Evolutionary conservation across 2,888 invertebrate genomes (phyloP).

Genomic region (Empis livida): DNA sequence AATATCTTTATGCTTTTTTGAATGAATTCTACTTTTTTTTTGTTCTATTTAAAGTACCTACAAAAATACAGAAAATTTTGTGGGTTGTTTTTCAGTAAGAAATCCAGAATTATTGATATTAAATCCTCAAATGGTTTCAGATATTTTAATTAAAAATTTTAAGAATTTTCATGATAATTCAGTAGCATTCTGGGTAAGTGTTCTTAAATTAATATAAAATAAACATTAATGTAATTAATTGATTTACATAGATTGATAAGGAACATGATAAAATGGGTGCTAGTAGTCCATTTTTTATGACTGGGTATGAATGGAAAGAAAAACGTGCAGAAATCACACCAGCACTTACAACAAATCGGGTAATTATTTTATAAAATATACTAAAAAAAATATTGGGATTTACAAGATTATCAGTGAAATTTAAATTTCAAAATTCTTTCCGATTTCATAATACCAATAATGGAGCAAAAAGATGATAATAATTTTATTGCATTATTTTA

Average conservation of each 20-base stretch:
- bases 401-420: too few species aligned
- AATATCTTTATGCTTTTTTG: not conserved
- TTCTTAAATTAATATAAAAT: not conserved
- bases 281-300: constrained; percentile 37
- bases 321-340: constrained; percentile 38
- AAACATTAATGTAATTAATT: not conserved
- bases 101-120: constrained; percentile 29
- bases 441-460: too few species aligned
- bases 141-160: not conserved
- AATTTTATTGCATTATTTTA: too few species aligned
- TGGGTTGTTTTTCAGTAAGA: constrained; percentile 32
- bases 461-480: too few species aligned
- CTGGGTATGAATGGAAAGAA: constrained; percentile 38
- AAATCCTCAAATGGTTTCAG: constrained; percentile 21
- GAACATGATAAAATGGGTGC: constrained; percentile 36
- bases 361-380: constrained; percentile 13
- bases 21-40: not conserved
- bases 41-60: constrained; percentile 18
- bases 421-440: too few species aligned
- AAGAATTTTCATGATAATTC: constrained; percentile 1
- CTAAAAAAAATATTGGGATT: too few species aligned
- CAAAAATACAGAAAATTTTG: constrained; percentile 22
- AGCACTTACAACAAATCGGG: constrained; percentile 38
- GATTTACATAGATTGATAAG: constrained; percentile 23
- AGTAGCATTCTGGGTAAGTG: not conserved